These are phyloP conservation scores for Agrotis exclamationis DNA, from an alignment of 2,888 invertebrate genomes.

Conservation along the genomic window DNA sequence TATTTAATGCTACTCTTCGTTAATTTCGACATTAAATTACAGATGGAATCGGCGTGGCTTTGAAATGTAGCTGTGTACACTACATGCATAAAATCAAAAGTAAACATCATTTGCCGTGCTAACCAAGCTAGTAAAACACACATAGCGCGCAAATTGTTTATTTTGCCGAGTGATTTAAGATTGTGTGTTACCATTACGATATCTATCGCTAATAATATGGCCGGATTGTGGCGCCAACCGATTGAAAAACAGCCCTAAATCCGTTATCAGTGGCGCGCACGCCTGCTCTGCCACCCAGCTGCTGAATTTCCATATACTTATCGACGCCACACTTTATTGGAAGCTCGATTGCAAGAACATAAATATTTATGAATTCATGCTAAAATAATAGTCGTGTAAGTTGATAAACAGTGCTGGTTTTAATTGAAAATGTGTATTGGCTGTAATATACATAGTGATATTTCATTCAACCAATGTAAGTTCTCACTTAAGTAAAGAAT, in stretches of 20 bases:
- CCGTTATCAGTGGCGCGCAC: conserved; percentile 82
- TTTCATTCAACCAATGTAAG: not conserved
- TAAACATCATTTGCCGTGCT: conserved; percentile 40
- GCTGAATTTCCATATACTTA: conserved; percentile 83
- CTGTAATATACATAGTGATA: not conserved
- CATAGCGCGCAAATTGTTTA: conserved; percentile 57
- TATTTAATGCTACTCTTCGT: conserved; percentile 3
- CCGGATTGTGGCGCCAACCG: conserved; percentile 71
- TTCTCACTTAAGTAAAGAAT: not conserved
- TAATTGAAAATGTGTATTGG: conserved; percentile 12
- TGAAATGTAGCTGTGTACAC: conserved; percentile 37
- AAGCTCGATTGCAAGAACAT: conserved; percentile 70
- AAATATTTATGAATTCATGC: conserved; percentile 72
- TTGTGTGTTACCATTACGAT: conserved; percentile 62
- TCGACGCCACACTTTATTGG: conserved; percentile 78
- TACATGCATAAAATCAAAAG: conserved; percentile 51
- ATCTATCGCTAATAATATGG: conserved; percentile 76
- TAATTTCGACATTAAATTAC: conserved; percentile 9
- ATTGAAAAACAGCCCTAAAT: conserved; percentile 83
- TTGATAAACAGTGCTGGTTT: conserved; percentile 34
- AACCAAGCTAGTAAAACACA: conserved; percentile 47
- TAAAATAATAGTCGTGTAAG: conserved; percentile 54
- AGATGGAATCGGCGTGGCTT: conserved; percentile 12
- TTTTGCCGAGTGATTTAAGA: conserved; percentile 65
- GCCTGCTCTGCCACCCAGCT: conserved; percentile 74